Conservation (phyloP, 2,888 invertebrate species). For the Acrobasis repandana region DNA sequence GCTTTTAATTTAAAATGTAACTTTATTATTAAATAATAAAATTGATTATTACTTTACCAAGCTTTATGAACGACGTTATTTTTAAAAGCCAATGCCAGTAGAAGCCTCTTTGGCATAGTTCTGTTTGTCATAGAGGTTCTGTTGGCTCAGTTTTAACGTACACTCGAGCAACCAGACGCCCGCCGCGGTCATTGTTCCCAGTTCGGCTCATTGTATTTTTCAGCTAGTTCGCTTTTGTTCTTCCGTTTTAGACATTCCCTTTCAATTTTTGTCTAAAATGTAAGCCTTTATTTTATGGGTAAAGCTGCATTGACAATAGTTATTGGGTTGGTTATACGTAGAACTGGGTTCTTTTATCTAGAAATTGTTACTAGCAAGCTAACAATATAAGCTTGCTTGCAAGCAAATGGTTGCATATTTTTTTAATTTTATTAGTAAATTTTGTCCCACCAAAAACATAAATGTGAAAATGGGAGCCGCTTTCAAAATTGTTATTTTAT, state of each 20-base stretch:
- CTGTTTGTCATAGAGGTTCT: background rate
- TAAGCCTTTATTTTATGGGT: background rate
- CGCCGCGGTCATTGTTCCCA: conserved; percentile 50
- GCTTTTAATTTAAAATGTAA: no score
- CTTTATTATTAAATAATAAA: no score
- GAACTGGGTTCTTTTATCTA: background rate
- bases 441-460: no score
- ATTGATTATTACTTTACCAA: no score
- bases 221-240: conserved; percentile 46
- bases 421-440: no score
- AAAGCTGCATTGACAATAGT: background rate
- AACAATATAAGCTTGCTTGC: background rate
- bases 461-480: no score
- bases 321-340: background rate
- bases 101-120: background rate
- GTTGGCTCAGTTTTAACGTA: conserved; percentile 10
- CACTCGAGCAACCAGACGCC: conserved; percentile 41
- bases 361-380: background rate
- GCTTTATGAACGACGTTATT: no score
- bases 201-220: conserved; percentile 52
- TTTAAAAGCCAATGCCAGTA: background rate
- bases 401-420: background rate
- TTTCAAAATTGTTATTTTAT: no score
- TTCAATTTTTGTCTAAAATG: conserved; percentile 6
- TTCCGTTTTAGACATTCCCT: conserved; percentile 11